Evolutionary conservation across 1,140 invertebrate species (phyloP), one percentile per base, ranked within the genome.

Genomic region (Theocolax elegans): DNA sequence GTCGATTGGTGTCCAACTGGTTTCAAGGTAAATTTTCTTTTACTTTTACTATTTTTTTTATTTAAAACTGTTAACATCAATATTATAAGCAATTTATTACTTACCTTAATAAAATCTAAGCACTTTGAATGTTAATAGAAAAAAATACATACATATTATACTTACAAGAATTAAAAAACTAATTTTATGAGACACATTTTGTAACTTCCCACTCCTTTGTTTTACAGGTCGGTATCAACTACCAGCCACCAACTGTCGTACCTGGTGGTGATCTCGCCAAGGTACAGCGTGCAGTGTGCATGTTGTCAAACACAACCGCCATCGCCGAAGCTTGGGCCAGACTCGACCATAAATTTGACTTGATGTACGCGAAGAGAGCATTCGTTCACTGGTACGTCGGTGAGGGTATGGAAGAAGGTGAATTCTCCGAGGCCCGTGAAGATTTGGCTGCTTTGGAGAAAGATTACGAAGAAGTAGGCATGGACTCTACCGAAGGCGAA

Each of bases 1-100:
- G 92, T 93, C 2, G 92, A 93, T 82, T 93, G 92, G 92, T 93
- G 92, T 81, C 92, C 92, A 12, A 89, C 89, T 72, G 88, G 89
- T 62, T 89, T 90, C 76, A 90, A 85, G 79, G 81, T 80, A 60
- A 56, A 25, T 51, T 75, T 66, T 15, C 81, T 46, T 27, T 60
- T 12, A n/a, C n/a, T n/a, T n/a, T 49, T 23, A 21, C n/a, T n/a
- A 21, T 23, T 40, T 60, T 27, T 46, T n/a, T 46, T 0, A 29
- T 17, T 46, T n/a, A n/a, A n/a, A n/a, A n/a, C n/a, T n/a, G n/a
- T n/a, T n/a, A n/a, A n/a, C 23, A 51, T 38, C 23, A 15, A 64
- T 35, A 44, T 17, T 44, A 44, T 44, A 15, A 15, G 7, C 15
- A 44, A 44, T 17, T 8, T n/a, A n/a, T n/a, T n/a, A n/a, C n/a